These are phyloP conservation scores for Xiphorhynchus elegans DNA, from an alignment of 2,113 vertebrate species.

Conservation along the genomic window DNA sequence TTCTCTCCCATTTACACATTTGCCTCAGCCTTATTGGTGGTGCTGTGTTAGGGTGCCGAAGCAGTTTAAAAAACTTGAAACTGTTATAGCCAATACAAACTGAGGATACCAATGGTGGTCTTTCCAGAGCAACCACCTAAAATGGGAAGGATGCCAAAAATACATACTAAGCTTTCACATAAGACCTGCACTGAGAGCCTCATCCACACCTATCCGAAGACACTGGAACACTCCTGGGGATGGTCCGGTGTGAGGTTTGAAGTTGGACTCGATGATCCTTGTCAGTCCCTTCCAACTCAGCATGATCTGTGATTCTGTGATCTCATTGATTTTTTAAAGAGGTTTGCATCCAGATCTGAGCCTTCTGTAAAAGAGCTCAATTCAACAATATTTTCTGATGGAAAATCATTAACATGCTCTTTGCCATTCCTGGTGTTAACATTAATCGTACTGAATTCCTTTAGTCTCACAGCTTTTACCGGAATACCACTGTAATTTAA, in stretches of 20 bases:
- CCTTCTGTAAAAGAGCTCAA: neutral
- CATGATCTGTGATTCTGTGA: neutral
- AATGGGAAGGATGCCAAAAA: neutral
- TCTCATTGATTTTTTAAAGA: neutral
- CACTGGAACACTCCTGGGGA: neutral
- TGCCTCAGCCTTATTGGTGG: neutral
- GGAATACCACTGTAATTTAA: conserved; percentile 8
- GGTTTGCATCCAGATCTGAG: neutral
- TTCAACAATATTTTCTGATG: neutral
- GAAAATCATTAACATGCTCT: neutral
- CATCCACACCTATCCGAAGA: neutral
- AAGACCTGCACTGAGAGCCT: neutral
- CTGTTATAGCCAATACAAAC: neutral
- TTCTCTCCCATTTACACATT: neutral
- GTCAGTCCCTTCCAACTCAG: neutral
- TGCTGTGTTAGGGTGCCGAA: neutral
- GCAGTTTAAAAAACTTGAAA: neutral
- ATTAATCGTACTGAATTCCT: neutral
- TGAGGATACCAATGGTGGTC: neutral
- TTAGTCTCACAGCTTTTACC: conserved; percentile 5
- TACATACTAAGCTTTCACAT: neutral
- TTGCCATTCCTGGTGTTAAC: neutral
- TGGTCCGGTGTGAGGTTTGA: neutral
- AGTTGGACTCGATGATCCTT: neutral
- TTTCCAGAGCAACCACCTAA: neutral